Evolutionary conservation across 1,140 invertebrate species (phyloP).

Genomic region (Chelonus insularis): DNA sequence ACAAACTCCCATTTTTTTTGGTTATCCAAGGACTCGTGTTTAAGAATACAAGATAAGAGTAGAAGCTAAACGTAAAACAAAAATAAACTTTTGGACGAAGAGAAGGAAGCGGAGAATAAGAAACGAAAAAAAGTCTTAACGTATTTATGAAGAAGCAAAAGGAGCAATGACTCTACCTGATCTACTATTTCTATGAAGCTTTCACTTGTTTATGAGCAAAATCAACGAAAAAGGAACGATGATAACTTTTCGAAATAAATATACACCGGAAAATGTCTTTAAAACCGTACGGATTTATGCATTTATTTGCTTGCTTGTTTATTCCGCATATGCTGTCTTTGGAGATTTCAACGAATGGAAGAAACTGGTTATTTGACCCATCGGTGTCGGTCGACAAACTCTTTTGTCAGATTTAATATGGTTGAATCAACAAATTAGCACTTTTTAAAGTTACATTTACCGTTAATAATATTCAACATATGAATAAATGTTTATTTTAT

Average conservation of each 20-base stretch:
- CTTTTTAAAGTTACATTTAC: no score
- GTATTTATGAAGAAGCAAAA: not conserved
- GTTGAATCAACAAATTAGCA: not conserved
- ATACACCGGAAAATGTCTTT: slow-evolving; percentile 16
- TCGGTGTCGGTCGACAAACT: slow-evolving; percentile 28
- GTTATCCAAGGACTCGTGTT: slow-evolving; percentile 5
- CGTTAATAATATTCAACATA: not conserved
- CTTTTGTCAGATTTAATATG: not conserved
- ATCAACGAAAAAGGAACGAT: no score
- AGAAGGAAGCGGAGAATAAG: no score
- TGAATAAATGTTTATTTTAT: not conserved
- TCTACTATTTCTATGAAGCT: slow-evolving; percentile 6
- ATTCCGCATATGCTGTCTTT: slow-evolving; percentile 21
- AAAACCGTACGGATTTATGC: slow-evolving; percentile 7
- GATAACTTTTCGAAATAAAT: no score
- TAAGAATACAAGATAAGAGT: not conserved
- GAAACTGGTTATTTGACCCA: slow-evolving; percentile 41
- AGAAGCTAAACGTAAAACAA: no score
- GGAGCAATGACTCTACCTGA: not conserved
- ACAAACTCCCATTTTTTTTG: slow-evolving; percentile 15
- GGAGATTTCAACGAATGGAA: slow-evolving; percentile 42
- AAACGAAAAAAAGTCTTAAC: no score
- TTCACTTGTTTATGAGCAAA: not conserved
- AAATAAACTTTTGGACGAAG: not conserved
- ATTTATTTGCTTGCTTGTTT: slow-evolving; percentile 14